These are phyloP conservation scores for Sarcophaga rosellei DNA, from an alignment of 2,888 invertebrate species.

Conservation along the genomic window DNA sequence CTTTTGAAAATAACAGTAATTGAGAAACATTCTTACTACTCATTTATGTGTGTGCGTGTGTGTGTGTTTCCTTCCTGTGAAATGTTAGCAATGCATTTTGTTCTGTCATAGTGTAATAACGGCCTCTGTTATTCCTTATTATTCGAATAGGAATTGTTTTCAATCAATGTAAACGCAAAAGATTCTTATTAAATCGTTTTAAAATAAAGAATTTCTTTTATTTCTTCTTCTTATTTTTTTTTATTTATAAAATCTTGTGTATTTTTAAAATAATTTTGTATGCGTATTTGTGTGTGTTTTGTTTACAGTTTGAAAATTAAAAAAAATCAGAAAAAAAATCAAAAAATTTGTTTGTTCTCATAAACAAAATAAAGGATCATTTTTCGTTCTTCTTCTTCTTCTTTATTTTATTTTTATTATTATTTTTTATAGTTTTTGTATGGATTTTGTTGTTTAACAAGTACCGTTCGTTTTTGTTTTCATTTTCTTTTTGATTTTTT, in stretches of 20 bases:
- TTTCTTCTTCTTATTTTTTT: conserved; percentile 33
- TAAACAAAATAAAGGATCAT: conserved; percentile 46
- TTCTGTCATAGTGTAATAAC: conserved; percentile 41
- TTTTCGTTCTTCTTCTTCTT: neutral
- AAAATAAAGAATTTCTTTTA: neutral
- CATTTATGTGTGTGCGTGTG: too few species aligned
- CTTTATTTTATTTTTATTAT: conserved; percentile 38
- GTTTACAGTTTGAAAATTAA: neutral
- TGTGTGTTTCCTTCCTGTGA: neutral
- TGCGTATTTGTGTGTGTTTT: neutral
- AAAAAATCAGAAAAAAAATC: neutral
- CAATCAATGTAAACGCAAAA: neutral
- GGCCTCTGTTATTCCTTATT: conserved; percentile 26
- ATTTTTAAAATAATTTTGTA: neutral
- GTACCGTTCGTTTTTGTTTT: conserved; percentile 40
- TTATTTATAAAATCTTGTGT: conserved; percentile 19
- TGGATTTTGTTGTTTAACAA: conserved; percentile 65
- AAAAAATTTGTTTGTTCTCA: neutral
- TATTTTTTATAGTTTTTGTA: conserved; percentile 33
- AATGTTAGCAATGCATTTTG: conserved; percentile 2
- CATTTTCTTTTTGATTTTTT: neutral
- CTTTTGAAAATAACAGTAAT: too few species aligned
- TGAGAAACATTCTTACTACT: too few species aligned
- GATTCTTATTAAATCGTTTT: conserved; percentile 28
- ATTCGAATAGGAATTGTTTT: conserved; percentile 42